These are phyloP conservation scores for Flexamia atlantica DNA, from an alignment of 2,888 invertebrate species.

Conservation along the genomic window DNA sequence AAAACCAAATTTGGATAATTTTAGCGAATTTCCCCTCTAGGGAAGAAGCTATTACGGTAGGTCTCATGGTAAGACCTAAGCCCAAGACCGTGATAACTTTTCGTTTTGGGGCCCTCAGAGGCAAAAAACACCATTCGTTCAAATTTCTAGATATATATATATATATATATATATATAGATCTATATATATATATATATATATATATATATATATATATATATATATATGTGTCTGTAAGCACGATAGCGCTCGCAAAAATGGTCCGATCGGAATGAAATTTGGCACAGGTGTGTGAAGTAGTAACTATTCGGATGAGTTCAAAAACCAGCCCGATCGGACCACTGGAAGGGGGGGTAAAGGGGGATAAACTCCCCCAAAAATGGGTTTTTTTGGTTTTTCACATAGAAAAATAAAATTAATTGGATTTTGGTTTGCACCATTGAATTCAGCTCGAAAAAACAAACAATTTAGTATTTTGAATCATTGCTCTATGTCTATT, in stretches of 20 bases:
- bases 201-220: slow-evolving; percentile 9
- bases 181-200: slow-evolving; percentile 3
- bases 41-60: slow-evolving; percentile 1
- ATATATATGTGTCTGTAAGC: not conserved
- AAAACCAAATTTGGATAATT: not conserved
- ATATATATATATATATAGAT: slow-evolving; percentile 3
- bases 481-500: not conserved
- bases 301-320: not conserved
- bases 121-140: not conserved
- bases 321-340: not conserved
- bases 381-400: not conserved
- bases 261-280: not conserved
- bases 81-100: not conserved
- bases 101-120: not conserved
- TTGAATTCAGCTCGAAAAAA: not conserved
- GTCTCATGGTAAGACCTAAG: not conserved
- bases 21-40: not conserved
- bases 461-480: not conserved
- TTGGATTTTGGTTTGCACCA: not conserved
- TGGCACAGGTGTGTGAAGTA: not conserved
- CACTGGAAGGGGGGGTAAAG: not conserved
- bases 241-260: not conserved
- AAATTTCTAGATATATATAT: not conserved
- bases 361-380: not conserved
- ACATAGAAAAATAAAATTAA: not conserved